Base-by-base conservation (phyloP, 2,888 invertebrate species). In the Corythucha ciliata region DNA sequence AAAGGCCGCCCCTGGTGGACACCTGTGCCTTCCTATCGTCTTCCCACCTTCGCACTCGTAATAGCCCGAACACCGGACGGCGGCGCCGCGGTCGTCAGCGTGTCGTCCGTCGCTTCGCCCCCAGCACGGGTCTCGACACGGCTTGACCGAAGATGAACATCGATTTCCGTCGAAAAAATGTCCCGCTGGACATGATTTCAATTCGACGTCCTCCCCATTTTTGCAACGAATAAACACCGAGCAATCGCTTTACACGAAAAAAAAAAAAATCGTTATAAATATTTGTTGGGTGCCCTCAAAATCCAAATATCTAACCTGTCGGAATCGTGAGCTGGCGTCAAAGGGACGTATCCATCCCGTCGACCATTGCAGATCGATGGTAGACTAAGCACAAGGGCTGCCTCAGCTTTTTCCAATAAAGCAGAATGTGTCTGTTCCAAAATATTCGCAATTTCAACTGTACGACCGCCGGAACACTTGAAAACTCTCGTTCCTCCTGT, bases 401-500 rank as follows among this genome's bases (percentile, higher is more conserved):
- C n/a, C 8, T 36, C 21, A 36, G 6, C n/a, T n/a, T 7, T 36
- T 7, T n/a, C 3, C 2, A 36, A 7, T 7, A 36, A 7, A 36
- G 18, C 4, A 4, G 6, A 2, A 36, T n/a, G 18, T 7, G 4
- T 14, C 3, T 36, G 33, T 33, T 16, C 7, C 10, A 36, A 4
- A 16, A 16, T 2, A 16, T 12, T 22, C 14, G 14, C 36, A n/a
- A 29, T 10, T 2, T 12, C 2, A 7, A n/a, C n/a, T 41, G 20
- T 20, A n/a, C 21, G 20, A 10, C 73, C 73, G 16, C 72, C 73
- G 53, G 68, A 18, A 20, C 16, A 39, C 10, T 20, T 3, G 5
- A n/a, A 18, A 20, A 18, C 21, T 12, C 77, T 71, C 0, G 72
- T 71, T 60, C 77, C 78, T 47, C 72, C 71, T 60, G 77, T 75